Conservation (phyloP, 2,888 invertebrate species). For the Drosophila maculinotata region DNA sequence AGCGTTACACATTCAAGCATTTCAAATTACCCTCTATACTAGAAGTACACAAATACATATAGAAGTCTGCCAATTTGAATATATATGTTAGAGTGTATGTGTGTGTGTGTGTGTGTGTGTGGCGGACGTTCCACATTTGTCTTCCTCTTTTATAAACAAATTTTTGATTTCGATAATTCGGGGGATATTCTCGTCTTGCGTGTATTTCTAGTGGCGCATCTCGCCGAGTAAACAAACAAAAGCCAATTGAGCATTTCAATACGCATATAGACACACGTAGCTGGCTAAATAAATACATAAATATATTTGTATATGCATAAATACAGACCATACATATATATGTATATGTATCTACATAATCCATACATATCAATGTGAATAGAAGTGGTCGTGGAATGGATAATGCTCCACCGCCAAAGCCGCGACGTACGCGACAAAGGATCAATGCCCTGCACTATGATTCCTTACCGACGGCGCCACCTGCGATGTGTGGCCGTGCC, state of each 20-base stretch:
- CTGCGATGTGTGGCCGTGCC: conserved; percentile 70
- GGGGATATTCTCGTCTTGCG: conserved; percentile 71
- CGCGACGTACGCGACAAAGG: conserved; percentile 61
- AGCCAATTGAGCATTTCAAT: conserved; percentile 67
- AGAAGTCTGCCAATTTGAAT: background rate
- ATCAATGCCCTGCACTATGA: conserved; percentile 63
- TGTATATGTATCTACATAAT: conserved; percentile 16
- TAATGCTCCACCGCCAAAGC: conserved; percentile 62
- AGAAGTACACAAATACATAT: conserved; percentile 4
- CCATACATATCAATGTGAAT: background rate
- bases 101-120: conserved; percentile 27
- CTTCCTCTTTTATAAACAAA: conserved; percentile 80
- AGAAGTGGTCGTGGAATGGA: conserved; percentile 41
- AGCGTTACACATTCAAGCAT: conserved; percentile 76
- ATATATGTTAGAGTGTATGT: background rate
- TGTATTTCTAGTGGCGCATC: conserved; percentile 74
- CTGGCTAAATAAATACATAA: conserved; percentile 13
- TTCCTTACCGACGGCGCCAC: conserved; percentile 78
- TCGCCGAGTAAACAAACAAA: conserved; percentile 73
- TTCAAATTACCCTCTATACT: conserved; percentile 36
- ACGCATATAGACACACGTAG: conserved; percentile 18
- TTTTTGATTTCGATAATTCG: conserved; percentile 69
- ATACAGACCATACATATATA: conserved; percentile 3
- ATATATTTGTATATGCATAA: background rate
- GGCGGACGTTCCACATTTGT: conserved; percentile 77